Evolutionary conservation across 2,888 invertebrate genomes (phyloP), one percentile per base, ranked within the genome.

Genomic region (Drosophila merina): DNA sequence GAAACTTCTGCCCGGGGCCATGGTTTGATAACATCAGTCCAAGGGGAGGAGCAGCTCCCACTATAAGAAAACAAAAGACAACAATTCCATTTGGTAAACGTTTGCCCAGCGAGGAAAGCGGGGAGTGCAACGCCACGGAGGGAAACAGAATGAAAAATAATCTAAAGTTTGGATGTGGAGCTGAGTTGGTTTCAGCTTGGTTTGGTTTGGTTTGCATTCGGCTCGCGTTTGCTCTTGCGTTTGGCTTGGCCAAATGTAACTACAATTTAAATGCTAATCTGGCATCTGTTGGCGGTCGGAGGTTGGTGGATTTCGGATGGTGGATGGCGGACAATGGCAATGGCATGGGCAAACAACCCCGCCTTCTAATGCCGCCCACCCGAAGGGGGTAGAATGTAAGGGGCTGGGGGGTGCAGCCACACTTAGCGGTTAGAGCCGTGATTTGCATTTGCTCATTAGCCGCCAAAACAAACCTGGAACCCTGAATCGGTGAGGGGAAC

Each of bases 251-350:
- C 76, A 84, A 86, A 86, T 86, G 87, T 79, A 84, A 84, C 77
- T 86, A 84, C 85, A 84, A 84, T 84, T 86, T 84, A 86, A 84
- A 86, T 84, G 84, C 85, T 84, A 84, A 84, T 86, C 84, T 84
- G 76, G 82, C 77, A 84, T 84, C 84, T 86, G 85, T 66, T 85
- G 77, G 76, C 82, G 84, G 80, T 75, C 36, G 69, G 59, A 60
- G 68, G 62, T 56, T 51, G 64, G 70, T 60, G 69, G 58, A 75
- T 38, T 31, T 30, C 55, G 58, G 44, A 58, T 20, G 20, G 20
- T 20, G 28, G 28, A 42, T 50, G 64, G 71, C 69, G 72, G 64
- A 77, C 70, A 78, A 77, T 74, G 76, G 59, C 62, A 44, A 44
- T 57, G 67, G 76, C 79, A 80, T 73, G 79, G 72, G 75, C 81